phyloP scores from a whole-genome alignment of 1,140 invertebrate species.

The Phocides pigmalion region DNA sequence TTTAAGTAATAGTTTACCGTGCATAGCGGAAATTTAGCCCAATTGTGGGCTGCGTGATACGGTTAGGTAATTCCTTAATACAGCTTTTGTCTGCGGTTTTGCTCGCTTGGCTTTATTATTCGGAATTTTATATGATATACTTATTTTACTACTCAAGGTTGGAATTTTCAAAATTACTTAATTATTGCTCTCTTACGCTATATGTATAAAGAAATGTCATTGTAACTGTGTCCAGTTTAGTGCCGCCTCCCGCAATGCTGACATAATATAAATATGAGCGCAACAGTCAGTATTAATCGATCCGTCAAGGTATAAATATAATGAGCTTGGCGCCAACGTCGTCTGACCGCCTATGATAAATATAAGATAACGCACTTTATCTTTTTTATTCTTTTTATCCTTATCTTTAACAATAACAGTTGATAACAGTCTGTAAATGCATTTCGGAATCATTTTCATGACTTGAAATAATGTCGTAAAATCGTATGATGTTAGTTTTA shows the following conservation, averaged over 20 bases:
- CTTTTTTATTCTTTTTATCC: slow-evolving; percentile 26
- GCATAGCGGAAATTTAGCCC: slow-evolving; percentile 22
- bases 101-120: too few relatives aligned
- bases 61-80: not conserved
- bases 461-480: slow-evolving; percentile 15
- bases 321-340: slow-evolving; percentile 45
- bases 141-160: too few relatives aligned
- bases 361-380: slow-evolving; percentile 38
- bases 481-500: slow-evolving; percentile 12
- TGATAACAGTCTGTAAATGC: slow-evolving; percentile 29
- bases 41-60: not conserved
- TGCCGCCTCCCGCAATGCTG: too few relatives aligned
- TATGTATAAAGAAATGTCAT: too few relatives aligned
- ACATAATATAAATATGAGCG: too few relatives aligned
- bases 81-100: not conserved
- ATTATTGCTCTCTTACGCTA: too few relatives aligned
- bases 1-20: slow-evolving; percentile 12
- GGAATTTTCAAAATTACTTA: too few relatives aligned
- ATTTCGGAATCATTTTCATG: slow-evolving; percentile 34
- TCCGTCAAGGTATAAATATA: slow-evolving; percentile 22
- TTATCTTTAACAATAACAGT: slow-evolving; percentile 43
- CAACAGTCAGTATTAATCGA: too few relatives aligned
- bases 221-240: too few relatives aligned
- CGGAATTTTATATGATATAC: too few relatives aligned
- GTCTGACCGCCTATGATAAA: slow-evolving; percentile 45